Base-by-base conservation (phyloP, 2,888 invertebrate genomes). In the Plebejus argus region DNA sequence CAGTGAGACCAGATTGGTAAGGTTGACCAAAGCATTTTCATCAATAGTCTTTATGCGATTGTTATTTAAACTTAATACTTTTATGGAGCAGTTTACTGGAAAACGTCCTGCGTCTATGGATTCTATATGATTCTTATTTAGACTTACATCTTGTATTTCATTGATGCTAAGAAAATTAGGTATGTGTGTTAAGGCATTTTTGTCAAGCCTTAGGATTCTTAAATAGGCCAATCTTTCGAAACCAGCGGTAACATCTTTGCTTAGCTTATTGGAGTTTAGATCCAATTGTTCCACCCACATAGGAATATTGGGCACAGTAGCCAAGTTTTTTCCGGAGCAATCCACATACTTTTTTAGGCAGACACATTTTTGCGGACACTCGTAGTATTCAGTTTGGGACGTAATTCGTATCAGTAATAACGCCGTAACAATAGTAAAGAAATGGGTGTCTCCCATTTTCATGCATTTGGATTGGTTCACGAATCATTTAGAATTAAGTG, bases 271-370 rank as follows among this genome's bases (percentile, higher is more conserved):
- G 84, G 87, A 87, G 84, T 93, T 92, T 84, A 94, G 88, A 96
- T 96, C 97, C 96, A 97, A 95, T 86, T 95, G 95, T 92, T 95
- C 95, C 88, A 96, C 96, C 96, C 97, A 97, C 91, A 94, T 93
- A 79, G 97, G 97, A 88, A 97, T 94, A 91, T 95, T 94, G 82
- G 97, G 97, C 88, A 97, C 95, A 84, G 95, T 94, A 82, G 94
- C 94, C 85, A 97, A 95, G 89, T 96, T 96, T 87, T 95, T 95
- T 85, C 95, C 95, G 83, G 96, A 95, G 94, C 97, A 98, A 91
- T 97, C 96, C 80, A 97, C 96, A 89, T 96, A 96, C 83, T 95
- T 94, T 85, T 96, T 96, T 83, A 97, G 92, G 90, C 97, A 97
- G 85, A 94, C 95, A 90, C 97, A 98, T 88, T 94, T 94, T 84